Percentiles rank a stretch among this genome's conserved stretches.
These are phyloP conservation scores for Sula dactylatra DNA, from an alignment of 2,113 vertebrate genomes.

Conservation along the genomic window DNA sequence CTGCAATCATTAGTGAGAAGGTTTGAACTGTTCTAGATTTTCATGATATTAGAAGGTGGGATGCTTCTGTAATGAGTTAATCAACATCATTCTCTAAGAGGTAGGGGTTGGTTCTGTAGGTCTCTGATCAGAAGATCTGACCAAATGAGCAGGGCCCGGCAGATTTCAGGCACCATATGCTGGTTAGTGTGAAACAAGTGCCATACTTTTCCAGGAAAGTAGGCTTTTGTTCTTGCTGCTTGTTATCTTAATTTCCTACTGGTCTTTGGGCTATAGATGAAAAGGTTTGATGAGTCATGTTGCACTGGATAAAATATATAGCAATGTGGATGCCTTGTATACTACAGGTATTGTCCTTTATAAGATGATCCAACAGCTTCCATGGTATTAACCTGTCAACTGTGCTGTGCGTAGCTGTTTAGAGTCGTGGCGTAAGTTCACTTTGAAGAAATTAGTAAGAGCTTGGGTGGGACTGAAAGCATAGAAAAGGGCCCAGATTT, in stretches of 20 bases:
- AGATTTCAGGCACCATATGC: accelerated
- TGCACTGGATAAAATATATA: neutral
- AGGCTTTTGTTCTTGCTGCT: neutral
- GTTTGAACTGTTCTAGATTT: neutral
- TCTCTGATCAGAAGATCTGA: neutral
- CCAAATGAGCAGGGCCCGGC: neutral
- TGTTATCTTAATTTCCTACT: neutral
- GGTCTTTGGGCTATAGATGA: neutral
- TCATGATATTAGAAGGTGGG: neutral
- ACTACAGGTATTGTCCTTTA: neutral
- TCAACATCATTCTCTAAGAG: neutral
- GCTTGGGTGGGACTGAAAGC: neutral
- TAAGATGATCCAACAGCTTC: neutral
- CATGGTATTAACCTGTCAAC: neutral
- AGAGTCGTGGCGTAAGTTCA: neutral
- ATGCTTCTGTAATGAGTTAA: neutral
- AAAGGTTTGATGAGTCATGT: neutral
- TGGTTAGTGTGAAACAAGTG: neutral
- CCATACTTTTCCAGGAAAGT: neutral
- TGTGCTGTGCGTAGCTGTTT: neutral
- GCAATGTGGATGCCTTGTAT: neutral
- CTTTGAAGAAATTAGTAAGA: neutral
- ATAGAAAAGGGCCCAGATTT: neutral
- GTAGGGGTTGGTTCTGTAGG: neutral
- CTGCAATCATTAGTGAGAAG: neutral